Evolutionary conservation across 2,888 invertebrate genomes (phyloP), one percentile per base, ranked within the genome.

Genomic region (Hyles lineata): DNA sequence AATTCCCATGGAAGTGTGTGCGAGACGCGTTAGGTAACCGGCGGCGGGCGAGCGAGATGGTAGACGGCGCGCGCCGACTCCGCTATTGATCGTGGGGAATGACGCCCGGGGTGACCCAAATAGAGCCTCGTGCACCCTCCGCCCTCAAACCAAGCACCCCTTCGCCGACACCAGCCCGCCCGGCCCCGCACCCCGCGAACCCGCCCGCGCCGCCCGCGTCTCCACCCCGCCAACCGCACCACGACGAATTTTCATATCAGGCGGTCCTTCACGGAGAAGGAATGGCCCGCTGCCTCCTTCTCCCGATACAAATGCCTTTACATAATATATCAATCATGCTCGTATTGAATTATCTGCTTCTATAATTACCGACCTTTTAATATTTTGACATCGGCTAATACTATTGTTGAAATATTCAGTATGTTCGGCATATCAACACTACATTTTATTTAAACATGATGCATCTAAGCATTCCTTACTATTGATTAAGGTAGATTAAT

Each of bases 61-160:
- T 75, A 83, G 83, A 77, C 91, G 89, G 93, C 94, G 94, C 94
- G 94, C 94, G 93, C 93, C 90, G 92, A 77, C 86, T 84, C 86
- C 80, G 80, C 87, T 94, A 94, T 94, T 90, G 94, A 94, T 94
- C 93, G 94, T 76, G 90, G 90, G 87, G 90, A 87, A 89, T 92
- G 93, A 92, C 93, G 94, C 94, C 94, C 94, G 90, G 94, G 94
- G 93, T 94, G 94, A 94, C 94, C 94, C 94, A 94, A 93, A 94
- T 94, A 94, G 92, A 93, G 92, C 92, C 94, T 93, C 89, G 88
- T 85, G 84, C 85, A 83, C 89, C 90, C 89, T 81, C 89, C 87
- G 80, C 83, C 87, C 88, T 81, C 86, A 82, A 85, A 85, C 88
- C 88, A 79, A 82, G 81, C 79, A 77, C 87, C 85, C 82, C 83